Evolutionary conservation across 2,797 vertebrate species (phyloP).

Genomic region (Pipistrellus pygmaeus): DNA sequence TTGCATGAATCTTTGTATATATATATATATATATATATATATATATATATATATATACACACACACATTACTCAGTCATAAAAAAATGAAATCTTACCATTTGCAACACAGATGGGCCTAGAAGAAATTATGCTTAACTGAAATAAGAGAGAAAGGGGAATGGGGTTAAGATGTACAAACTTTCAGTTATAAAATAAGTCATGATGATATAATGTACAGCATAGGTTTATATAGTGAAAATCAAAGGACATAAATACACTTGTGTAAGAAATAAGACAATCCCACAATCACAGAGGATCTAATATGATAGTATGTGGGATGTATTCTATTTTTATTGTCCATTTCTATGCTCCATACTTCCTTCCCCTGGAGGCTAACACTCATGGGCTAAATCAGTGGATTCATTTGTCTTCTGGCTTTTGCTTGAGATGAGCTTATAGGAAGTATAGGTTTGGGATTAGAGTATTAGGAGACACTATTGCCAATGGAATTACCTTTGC

Average conservation of each 20-base stretch:
- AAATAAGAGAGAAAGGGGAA: background rate
- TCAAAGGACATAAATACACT: background rate
- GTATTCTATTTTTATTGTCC: background rate
- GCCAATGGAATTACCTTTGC: background rate
- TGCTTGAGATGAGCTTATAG: background rate
- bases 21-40: too few relatives aligned
- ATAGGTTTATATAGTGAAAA: background rate
- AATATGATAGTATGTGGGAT: background rate
- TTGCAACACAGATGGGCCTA: background rate
- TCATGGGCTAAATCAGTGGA: background rate
- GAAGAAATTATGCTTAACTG: background rate
- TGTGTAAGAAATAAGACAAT: slow-evolving; percentile 1
- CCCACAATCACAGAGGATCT: background rate
- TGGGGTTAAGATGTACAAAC: background rate
- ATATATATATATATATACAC: too few relatives aligned
- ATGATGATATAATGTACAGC: background rate
- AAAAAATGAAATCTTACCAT: background rate
- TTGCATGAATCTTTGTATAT: too few relatives aligned
- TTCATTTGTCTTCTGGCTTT: background rate
- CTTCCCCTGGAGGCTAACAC: background rate
- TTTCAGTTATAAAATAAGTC: background rate
- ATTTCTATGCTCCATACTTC: background rate
- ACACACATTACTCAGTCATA: background rate
- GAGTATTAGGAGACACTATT: background rate
- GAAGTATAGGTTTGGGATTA: background rate